Base-by-base conservation (phyloP, 1,140 invertebrate genomes). In the Macrostomum lignano region DNA sequence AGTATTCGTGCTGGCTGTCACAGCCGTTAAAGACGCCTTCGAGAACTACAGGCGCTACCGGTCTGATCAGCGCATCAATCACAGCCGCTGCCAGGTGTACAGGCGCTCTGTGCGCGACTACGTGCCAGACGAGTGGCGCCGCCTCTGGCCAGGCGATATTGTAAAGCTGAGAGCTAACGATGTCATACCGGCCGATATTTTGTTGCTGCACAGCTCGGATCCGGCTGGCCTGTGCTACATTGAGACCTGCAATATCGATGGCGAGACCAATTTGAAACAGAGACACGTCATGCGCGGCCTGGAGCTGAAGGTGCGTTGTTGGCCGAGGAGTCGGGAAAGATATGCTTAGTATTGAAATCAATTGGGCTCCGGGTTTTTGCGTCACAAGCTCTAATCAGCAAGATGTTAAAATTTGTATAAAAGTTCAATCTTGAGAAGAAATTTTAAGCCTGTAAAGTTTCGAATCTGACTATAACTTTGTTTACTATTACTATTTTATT, bases 21-120 rank as follows among this genome's bases (percentile, higher is more conserved):
- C 86, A 0, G 81, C 78, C 1, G 65, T 93, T 22, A 96, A 96
- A 60, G 84, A 96, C 63, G 66, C 78, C 31, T 88, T 81, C 55
- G 86, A 94, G 61, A 86, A 96, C 60, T 69, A 75, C 25, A 61
- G 32, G 11, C 3, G 32, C 13, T 20, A 17, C 11, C 14, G 14
- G 14, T 11, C 32, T 3, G 32, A 33, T 24, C 13, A 33, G 19
- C 6, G 20, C 14, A 52, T 58, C 2, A 58, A 58, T 43, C 53
- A 58, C 35, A 36, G 47, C 14, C 36, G 40, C 21, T 56, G 47
- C 0, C 39, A 73, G 45, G 65, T 24, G 10, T 36, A 33, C 23
- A 10, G 17, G 4, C 13, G 10, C 31, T 4, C 13, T n/a, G 31
- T 32, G 17, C 20, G 4, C n/a, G 3, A n/a, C 15, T 33, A 17